A percentile compares a stretch with the other conserved stretches of the same genome.
These are phyloP conservation scores for Eclectus roratus DNA, from an alignment of 2,113 vertebrate genomes.

Conservation along the genomic window DNA sequence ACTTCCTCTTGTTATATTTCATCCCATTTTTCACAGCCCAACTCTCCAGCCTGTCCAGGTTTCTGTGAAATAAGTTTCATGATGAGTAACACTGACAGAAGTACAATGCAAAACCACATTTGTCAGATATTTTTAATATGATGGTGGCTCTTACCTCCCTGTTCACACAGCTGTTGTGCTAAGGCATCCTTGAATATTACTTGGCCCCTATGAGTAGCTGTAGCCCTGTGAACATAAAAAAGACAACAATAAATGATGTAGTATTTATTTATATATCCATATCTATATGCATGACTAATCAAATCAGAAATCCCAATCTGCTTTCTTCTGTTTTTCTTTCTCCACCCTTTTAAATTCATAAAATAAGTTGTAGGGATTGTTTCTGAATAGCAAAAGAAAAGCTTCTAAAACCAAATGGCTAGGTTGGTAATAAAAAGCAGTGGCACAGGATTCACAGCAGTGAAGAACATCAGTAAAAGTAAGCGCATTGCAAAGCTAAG, in stretches of 20 bases:
- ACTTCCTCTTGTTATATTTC: no score
- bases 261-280: not conserved
- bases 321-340: not conserved
- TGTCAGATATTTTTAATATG: not conserved
- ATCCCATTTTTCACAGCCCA: no score
- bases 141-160: slow-evolving; percentile 86
- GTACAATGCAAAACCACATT: not conserved
- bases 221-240: slow-evolving; percentile 83
- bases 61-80: not conserved
- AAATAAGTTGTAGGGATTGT: not conserved
- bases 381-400: not conserved
- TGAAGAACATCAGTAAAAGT: not conserved
- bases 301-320: not conserved
- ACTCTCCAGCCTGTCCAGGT: no score
- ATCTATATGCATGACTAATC: not conserved
- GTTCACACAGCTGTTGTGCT: slow-evolving; percentile 96
- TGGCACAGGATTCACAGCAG: not conserved
- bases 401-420: not conserved
- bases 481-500: not conserved
- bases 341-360: not conserved
- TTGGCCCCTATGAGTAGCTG: slow-evolving; percentile 94
- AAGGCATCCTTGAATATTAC: slow-evolving; percentile 98
- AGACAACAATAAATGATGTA: slow-evolving; percentile 3
- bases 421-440: not conserved
- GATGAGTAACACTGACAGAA: not conserved